phyloP scores from a whole-genome alignment of 2,888 invertebrate genomes.

The Stomorhina lunata region DNA sequence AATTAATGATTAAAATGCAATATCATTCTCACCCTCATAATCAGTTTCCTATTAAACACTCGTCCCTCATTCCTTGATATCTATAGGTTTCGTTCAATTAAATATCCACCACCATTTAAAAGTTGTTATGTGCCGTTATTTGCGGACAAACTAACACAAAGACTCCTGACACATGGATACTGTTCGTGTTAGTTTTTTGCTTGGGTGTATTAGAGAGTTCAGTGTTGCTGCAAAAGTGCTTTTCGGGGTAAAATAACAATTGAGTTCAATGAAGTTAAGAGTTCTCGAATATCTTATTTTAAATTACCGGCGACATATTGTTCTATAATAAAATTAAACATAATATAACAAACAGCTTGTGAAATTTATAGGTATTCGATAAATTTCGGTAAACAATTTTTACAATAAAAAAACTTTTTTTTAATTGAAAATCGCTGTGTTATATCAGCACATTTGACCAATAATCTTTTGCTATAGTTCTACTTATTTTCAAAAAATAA shows the following conservation, averaged over 20 bases:
- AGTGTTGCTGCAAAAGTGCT: conserved; percentile 16
- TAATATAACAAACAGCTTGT: no score
- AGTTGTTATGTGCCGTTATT: not conserved
- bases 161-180: not conserved
- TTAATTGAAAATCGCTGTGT: no score
- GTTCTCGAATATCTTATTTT: not conserved
- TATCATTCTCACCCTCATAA: not conserved
- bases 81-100: conserved; percentile 12
- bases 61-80: not conserved
- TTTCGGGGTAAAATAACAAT: not conserved
- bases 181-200: not conserved
- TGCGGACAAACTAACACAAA: conserved; percentile 47
- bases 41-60: not conserved
- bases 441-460: no score
- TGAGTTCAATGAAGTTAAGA: not conserved
- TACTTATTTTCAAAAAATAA: no score
- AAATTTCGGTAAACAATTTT: no score
- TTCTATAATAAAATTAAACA: no score
- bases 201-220: not conserved
- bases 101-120: conserved; percentile 3
- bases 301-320: not conserved
- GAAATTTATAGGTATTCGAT: no score
- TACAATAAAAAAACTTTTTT: no score
- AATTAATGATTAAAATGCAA: conserved; percentile 70
- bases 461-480: no score